Percentiles rank a stretch among this genome's conserved stretches.
phyloP scores from a whole-genome alignment of 2,797 vertebrate species.

The Pseudochromis fuscus region DNA sequence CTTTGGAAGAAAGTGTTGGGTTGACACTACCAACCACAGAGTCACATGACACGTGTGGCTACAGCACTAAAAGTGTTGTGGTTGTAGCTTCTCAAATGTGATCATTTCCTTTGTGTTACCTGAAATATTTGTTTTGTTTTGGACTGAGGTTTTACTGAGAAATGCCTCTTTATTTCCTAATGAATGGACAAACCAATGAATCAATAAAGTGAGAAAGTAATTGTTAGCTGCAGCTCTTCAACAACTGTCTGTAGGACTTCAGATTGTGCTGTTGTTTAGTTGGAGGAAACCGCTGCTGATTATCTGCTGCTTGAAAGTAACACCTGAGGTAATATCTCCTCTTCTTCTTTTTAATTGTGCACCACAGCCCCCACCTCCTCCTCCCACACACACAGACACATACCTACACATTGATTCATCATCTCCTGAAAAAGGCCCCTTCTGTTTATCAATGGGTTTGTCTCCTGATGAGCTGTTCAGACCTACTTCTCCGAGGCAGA shows the following conservation, averaged over 20 bases:
- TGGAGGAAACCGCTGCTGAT: not conserved
- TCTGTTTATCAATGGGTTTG: conserved; percentile 32
- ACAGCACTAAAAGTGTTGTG: too few relatives aligned
- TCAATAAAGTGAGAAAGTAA: not conserved
- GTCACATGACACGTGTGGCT: too few relatives aligned
- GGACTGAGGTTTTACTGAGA: not conserved
- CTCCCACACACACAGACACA: conserved; percentile 3
- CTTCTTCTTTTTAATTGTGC: conserved; percentile 21
- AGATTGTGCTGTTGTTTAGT: not conserved
- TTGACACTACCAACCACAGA: too few relatives aligned
- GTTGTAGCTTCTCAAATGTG: not conserved
- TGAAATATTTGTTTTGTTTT: not conserved
- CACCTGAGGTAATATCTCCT: conserved; percentile 1
- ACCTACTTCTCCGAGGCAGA: conserved; percentile 27
- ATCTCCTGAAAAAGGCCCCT: not conserved
- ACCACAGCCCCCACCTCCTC: not conserved
- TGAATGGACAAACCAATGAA: too few relatives aligned
- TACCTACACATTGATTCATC: conserved; percentile 1
- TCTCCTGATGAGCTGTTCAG: conserved; percentile 50
- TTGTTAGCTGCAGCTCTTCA: not conserved
- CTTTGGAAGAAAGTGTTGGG: too few relatives aligned
- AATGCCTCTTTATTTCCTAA: too few relatives aligned
- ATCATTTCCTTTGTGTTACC: not conserved
- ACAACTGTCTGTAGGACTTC: not conserved
- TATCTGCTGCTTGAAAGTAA: not conserved